phyloP scores from a whole-genome alignment of 2,113 vertebrate species.

The Desmodus rotundus region DNA sequence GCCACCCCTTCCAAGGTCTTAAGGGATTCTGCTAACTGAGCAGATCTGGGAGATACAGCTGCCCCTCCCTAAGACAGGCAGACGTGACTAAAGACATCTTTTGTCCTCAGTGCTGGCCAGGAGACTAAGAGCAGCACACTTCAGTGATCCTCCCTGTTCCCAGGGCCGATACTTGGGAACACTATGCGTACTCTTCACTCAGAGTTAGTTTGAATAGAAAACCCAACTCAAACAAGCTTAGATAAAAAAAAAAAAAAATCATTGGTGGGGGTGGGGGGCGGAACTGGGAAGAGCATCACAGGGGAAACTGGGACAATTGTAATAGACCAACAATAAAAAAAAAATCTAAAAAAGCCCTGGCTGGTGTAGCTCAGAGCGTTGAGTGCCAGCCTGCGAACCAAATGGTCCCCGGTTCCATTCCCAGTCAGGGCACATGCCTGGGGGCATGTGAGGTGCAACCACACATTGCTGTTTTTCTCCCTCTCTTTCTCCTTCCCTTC shows the following conservation, averaged over 20 bases:
- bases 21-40: not conserved
- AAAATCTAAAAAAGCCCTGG: too few species aligned
- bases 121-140: not conserved
- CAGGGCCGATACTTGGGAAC: not conserved
- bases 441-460: too few species aligned
- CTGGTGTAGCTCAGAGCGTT: too few species aligned
- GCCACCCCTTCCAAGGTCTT: not conserved
- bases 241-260: not conserved
- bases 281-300: too few species aligned
- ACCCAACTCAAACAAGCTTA: not conserved
- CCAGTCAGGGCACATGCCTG: too few species aligned
- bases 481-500: too few species aligned
- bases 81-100: not conserved
- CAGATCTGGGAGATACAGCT: not conserved
- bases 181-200: not conserved
- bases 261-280: too few species aligned
- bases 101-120: not conserved
- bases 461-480: too few species aligned
- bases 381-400: too few species aligned
- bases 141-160: not conserved
- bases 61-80: not conserved
- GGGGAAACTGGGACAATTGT: too few species aligned
- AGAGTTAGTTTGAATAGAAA: not conserved
- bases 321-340: too few species aligned
- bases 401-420: too few species aligned